Evolutionary conservation across 2,797 vertebrate genomes (phyloP).

Genomic region (Chelmon rostratus): DNA sequence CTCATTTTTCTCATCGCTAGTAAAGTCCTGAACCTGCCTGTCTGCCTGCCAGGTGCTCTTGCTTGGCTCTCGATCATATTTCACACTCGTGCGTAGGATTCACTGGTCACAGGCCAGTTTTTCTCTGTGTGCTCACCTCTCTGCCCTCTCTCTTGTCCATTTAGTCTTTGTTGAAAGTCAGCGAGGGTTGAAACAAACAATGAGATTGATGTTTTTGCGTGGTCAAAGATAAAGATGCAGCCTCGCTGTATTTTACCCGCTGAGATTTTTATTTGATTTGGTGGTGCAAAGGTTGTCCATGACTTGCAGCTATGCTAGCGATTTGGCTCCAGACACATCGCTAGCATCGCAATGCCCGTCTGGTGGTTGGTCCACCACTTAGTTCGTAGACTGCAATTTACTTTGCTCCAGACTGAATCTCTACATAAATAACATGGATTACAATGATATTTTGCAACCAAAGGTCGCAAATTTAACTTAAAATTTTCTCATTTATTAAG

Average conservation of each 20-base stretch:
- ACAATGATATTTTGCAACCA: no score
- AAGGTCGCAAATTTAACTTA: no score
- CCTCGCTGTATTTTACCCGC: background rate
- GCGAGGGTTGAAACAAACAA: background rate
- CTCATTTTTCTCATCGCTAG: constrained; percentile 72
- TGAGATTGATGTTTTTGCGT: background rate
- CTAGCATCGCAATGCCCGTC: no score
- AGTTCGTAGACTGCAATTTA: background rate
- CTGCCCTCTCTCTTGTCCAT: constrained; percentile 41
- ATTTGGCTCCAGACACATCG: background rate
- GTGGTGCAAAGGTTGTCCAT: background rate
- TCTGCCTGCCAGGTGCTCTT: constrained; percentile 64
- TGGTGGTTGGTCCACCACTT: background rate
- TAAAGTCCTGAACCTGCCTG: constrained; percentile 67
- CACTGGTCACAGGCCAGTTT: constrained; percentile 53
- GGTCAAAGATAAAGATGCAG: background rate
- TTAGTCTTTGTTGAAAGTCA: constrained; percentile 49
- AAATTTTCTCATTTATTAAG: no score
- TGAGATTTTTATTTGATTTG: background rate
- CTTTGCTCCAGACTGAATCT: background rate
- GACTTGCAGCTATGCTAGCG: background rate
- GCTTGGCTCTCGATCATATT: constrained; percentile 69
- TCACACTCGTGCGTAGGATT: constrained; percentile 66
- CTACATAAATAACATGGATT: no score
- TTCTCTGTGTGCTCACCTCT: constrained; percentile 40